Evolutionary conservation across 2,797 vertebrate genomes (phyloP).

Genomic region (Gymnoscopelus microlampas): DNA sequence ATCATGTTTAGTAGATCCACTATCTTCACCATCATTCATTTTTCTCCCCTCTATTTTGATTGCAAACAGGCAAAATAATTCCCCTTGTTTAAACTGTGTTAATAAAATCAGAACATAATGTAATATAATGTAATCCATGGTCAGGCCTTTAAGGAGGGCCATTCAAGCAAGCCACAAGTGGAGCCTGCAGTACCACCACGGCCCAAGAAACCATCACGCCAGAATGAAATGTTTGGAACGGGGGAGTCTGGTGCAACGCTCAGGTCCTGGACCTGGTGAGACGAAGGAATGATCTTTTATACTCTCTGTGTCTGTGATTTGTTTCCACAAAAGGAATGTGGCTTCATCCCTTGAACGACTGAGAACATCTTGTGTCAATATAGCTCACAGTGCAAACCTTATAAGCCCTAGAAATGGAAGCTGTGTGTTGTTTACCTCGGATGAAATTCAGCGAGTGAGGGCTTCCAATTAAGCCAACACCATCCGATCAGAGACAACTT

Average conservation of each 20-base stretch:
- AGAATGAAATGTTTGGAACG: too few species aligned
- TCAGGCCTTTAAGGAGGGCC: too few species aligned
- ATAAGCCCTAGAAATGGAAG: constrained; percentile 32
- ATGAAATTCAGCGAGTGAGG: constrained; percentile 48
- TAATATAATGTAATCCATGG: background rate
- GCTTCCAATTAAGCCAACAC: constrained; percentile 57
- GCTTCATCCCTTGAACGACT: constrained; percentile 21
- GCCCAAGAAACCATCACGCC: too few species aligned
- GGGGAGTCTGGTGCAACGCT: too few species aligned
- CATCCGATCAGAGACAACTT: constrained; percentile 41
- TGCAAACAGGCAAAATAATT: background rate
- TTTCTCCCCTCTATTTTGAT: too few species aligned
- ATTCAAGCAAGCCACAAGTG: too few species aligned
- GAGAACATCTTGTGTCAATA: constrained; percentile 42
- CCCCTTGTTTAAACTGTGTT: background rate
- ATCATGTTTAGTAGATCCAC: too few species aligned
- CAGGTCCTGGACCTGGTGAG: too few species aligned
- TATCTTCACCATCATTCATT: too few species aligned
- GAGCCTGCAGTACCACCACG: too few species aligned
- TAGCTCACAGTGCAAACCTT: background rate
- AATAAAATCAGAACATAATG: background rate
- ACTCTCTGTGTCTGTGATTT: constrained; percentile 6
- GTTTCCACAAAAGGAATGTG: constrained; percentile 16
- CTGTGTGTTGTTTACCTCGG: constrained; percentile 47
- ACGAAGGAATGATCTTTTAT: background rate